Evolutionary conservation across 2,888 invertebrate genomes (phyloP).

Genomic region (Theodoxus fluviatilis): DNA sequence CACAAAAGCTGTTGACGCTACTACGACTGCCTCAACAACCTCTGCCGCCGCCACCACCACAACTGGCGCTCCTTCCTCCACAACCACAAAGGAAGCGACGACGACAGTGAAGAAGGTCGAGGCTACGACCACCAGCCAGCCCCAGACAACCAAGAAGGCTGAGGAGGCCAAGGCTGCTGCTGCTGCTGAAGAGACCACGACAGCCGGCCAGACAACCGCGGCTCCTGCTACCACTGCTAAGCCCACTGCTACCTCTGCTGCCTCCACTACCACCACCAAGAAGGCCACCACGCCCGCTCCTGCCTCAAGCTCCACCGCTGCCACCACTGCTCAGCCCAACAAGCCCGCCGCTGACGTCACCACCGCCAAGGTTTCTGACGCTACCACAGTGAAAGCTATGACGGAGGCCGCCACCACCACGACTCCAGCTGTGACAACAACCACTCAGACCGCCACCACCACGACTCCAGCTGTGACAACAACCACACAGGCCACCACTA

Average conservation of each 20-base stretch:
- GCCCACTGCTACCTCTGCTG: neutral
- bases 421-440: too few relatives aligned
- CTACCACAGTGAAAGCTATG: too few relatives aligned
- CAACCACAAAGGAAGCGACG: too few relatives aligned
- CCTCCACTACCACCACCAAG: neutral
- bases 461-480: slow-evolving; percentile 1
- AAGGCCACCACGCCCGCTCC: neutral
- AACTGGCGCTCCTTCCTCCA: too few relatives aligned
- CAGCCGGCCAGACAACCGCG: neutral
- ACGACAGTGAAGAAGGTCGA: too few relatives aligned
- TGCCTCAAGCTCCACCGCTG: too few relatives aligned
- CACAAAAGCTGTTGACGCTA: too few relatives aligned
- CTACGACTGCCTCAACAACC: too few relatives aligned
- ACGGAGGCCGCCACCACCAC: neutral
- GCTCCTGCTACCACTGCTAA: neutral
- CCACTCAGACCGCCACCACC: neutral
- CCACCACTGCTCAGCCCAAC: too few relatives aligned
- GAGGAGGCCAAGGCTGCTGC: neutral
- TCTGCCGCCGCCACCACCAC: neutral
- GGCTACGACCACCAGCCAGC: neutral
- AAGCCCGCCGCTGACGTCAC: too few relatives aligned
- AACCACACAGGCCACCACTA: neutral
- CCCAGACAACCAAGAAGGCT: neutral
- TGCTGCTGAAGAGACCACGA: neutral
- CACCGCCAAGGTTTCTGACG: too few relatives aligned